Evolutionary conservation across 2,888 invertebrate genomes (phyloP), one percentile per base, ranked within the genome.

Genomic region (Darwinula stevensoni): DNA sequence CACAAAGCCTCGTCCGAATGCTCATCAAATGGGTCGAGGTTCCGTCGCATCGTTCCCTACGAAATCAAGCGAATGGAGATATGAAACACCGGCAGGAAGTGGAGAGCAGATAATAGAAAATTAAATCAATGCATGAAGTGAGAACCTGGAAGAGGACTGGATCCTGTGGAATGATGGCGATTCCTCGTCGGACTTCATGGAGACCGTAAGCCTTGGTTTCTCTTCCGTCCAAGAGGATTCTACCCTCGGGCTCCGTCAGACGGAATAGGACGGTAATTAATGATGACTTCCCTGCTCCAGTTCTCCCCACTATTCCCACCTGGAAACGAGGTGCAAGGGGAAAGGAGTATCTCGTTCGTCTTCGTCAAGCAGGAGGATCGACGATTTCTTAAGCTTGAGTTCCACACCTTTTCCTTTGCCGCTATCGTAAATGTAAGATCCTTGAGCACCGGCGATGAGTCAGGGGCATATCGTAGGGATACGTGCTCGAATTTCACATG

Each of bases 141-240:
- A n/a, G n/a, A n/a, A n/a, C n/a, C n/a, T 75, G 71, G 52, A 86
- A 82, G 14, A 84, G 50, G 15, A 78, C 67, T 0, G 82, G 80
- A 44, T 80, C 80, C 46, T 56, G 56, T 2, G 57, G 56, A 35
- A 57, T 56, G 35, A 56, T 56, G 18, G 54, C 49, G 34, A 57
- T 45, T 27, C 44, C 45, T 29, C 42, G 43, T 12, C 56, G 38
- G 4, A 57, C 44, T 18, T 50, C 48, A 38, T 50, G 46, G 12
- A 54, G 43, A 2, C 51, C 50, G 14, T 56, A 41, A 3, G 43
- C 36, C 14, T 39, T 37, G 22, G 51, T 50, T 37, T 53, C 44
- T 3, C 71, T 56, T 0, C 60, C 66, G 49, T 91, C 91, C 40
- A 91, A 75, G 33, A 63, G 47, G 27, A 91, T 67, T 15, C 61